Conservation (phyloP, 1,140 invertebrate genomes). For the Paralvinella palmiformis region DNA sequence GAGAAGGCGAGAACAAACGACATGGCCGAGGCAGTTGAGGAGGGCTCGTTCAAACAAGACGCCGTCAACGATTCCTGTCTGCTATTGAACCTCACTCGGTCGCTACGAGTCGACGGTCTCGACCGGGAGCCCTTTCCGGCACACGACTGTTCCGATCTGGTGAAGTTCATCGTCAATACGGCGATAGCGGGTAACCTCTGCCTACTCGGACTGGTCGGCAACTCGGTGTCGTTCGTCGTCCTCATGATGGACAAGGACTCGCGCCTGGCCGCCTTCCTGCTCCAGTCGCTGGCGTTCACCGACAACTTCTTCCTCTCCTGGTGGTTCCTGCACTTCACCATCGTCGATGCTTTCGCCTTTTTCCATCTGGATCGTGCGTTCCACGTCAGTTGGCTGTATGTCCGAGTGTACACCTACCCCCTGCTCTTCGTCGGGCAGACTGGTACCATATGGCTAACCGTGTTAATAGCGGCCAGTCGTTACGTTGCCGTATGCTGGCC, state of each 20-base stretch:
- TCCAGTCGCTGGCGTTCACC: not conserved
- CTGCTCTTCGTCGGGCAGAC: conserved; percentile 11
- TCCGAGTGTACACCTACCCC: conserved; percentile 11
- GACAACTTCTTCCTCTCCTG: not conserved
- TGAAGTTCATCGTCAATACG: not conserved
- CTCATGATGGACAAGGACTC: not conserved
- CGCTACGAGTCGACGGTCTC: no score
- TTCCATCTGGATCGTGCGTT: no score
- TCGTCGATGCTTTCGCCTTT: not conserved
- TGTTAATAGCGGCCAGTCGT: conserved; percentile 6
- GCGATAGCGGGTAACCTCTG: not conserved
- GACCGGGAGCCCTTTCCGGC: no score
- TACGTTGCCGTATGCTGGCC: conserved; percentile 6
- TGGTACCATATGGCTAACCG: conserved; percentile 14
- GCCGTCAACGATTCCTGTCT: no score
- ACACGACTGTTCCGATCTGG: not conserved
- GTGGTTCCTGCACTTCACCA: conserved; percentile 9
- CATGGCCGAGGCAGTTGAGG: no score
- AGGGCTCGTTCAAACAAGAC: no score
- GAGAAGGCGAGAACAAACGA: no score
- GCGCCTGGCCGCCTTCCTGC: not conserved
- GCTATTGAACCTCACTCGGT: no score
- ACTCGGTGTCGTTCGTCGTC: not conserved
- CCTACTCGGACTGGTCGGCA: not conserved
- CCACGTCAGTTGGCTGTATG: conserved; percentile 3